Conservation (phyloP, 2,888 invertebrate species). For the Ariolimax columbianus region DNA sequence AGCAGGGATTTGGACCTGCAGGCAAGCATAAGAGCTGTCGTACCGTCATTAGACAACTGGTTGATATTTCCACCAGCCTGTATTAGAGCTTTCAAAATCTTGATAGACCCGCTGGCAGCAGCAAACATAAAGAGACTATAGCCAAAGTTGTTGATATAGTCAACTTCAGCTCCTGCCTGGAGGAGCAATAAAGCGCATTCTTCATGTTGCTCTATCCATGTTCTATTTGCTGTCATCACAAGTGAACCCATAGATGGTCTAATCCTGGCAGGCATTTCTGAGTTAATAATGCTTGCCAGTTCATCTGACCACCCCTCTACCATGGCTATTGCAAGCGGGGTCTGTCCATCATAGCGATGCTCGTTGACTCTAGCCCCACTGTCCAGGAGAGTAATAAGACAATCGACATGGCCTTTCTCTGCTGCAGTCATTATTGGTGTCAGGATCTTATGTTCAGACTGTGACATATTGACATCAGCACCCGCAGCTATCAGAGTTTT, state of each 20-base stretch:
- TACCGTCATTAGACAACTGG: background rate
- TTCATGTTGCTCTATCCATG: constrained; percentile 17
- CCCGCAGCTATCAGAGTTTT: constrained; percentile 22
- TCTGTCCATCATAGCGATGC: constrained; percentile 12
- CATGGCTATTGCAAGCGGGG: constrained; percentile 4
- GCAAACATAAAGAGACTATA: constrained; percentile 15
- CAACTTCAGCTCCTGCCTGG: constrained; percentile 23
- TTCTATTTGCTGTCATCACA: constrained; percentile 17
- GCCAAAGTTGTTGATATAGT: background rate
- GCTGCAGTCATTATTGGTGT: constrained; percentile 19
- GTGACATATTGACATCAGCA: constrained; percentile 26
- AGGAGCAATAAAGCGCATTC: constrained; percentile 11
- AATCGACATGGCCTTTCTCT: constrained; percentile 22
- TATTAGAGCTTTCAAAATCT: constrained; percentile 8
- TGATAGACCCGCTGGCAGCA: constrained; percentile 13
- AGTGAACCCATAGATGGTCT: constrained; percentile 6
- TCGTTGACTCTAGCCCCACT: constrained; percentile 8
- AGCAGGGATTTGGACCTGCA: background rate
- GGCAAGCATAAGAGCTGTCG: background rate
- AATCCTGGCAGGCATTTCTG: background rate
- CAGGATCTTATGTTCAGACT: background rate
- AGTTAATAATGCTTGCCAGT: background rate
- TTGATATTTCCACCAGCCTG: constrained; percentile 12
- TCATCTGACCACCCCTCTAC: background rate
- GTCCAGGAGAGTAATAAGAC: constrained; percentile 5